These are phyloP conservation scores for Burhinus bistriatus DNA, from an alignment of 2,113 vertebrate genomes.

Conservation along the genomic window DNA sequence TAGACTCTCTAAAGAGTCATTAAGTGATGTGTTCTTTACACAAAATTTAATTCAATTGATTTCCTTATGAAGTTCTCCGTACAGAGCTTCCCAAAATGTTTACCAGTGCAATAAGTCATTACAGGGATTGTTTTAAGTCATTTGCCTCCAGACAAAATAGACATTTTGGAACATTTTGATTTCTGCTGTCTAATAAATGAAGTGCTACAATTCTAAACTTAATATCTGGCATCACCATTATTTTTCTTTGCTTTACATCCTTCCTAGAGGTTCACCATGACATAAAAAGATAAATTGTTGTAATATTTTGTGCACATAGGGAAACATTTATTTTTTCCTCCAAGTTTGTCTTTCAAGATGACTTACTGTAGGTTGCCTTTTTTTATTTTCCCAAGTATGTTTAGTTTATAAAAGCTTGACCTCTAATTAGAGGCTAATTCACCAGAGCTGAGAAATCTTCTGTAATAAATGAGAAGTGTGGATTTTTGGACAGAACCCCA, in stretches of 20 bases:
- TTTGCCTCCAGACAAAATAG: slow-evolving; percentile 65
- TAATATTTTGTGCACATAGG: slow-evolving; percentile 13
- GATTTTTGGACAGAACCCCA: background rate
- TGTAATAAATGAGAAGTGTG: background rate
- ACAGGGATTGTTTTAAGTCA: slow-evolving; percentile 6
- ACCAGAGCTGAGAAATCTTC: background rate
- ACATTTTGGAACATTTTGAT: slow-evolving; percentile 54
- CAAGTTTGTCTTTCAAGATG: background rate
- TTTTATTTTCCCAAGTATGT: background rate
- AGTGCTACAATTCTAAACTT: slow-evolving; percentile 49
- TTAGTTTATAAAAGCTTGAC: slow-evolving; percentile 1
- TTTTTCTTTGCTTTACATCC: slow-evolving; percentile 43
- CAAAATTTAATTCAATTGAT: slow-evolving; percentile 63
- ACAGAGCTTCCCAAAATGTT: slow-evolving; percentile 30
- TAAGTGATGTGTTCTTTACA: slow-evolving; percentile 12
- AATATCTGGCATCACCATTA: slow-evolving; percentile 50
- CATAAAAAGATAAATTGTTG: slow-evolving; percentile 52
- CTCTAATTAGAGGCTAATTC: slow-evolving; percentile 29
- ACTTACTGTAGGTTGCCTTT: background rate
- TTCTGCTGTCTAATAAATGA: slow-evolving; percentile 52
- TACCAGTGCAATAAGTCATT: slow-evolving; percentile 40
- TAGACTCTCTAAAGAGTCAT: background rate
- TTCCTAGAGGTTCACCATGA: slow-evolving; percentile 11
- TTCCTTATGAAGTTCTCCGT: slow-evolving; percentile 43
- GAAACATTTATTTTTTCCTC: background rate